Evolutionary conservation across 2,888 invertebrate genomes (phyloP), one percentile per base, ranked within the genome.

Genomic region (Drosophila multiciliata): DNA sequence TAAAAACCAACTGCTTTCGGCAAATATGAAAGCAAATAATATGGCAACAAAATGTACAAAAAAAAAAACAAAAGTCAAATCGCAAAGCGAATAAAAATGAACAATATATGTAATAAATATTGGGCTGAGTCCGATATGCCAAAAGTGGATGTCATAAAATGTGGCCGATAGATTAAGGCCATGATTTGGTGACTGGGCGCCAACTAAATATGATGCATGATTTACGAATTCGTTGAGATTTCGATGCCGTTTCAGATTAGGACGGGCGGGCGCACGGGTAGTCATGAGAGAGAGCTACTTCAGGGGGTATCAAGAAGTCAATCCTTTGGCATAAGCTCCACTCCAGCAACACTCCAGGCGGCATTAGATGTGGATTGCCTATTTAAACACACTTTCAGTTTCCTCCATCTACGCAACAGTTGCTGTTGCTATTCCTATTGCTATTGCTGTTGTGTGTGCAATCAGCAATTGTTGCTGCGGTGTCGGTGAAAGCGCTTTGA

Each of bases 161-260:
- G 57, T 57, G 68, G 66, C 74, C 74, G 73, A 65, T 85, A 85
- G 90, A 85, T 85, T 85, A 85, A 80, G 67, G 86, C 90, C 86
- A 85, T 85, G 85, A 85, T 85, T 85, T 85, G 88, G 75, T 66
- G 88, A 74, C 68, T 57, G 61, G 63, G 70, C 29, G 69, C 67
- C 60, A 57, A 70, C 62, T 54, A 57, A 64, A 55, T 63, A 55
- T 54, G 29, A 59, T 72, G 82, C 70, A 79, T 87, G 88, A 87
- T 85, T 87, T 80, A 82, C 83, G 70, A 72, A 89, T 85, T 57
- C 73, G 86, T 87, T 85, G 82, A 87, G 90, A 84, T 83, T 76
- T 70, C 20, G 54, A 66, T 62, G 32, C 26, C 42, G 23, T 32
- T 38, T 35, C 26, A 60, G 71, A 65, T 72, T 58, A 49, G 23